phyloP scores from a whole-genome alignment of 2,113 vertebrate species.

The Myanophis thanlyinensis region DNA sequence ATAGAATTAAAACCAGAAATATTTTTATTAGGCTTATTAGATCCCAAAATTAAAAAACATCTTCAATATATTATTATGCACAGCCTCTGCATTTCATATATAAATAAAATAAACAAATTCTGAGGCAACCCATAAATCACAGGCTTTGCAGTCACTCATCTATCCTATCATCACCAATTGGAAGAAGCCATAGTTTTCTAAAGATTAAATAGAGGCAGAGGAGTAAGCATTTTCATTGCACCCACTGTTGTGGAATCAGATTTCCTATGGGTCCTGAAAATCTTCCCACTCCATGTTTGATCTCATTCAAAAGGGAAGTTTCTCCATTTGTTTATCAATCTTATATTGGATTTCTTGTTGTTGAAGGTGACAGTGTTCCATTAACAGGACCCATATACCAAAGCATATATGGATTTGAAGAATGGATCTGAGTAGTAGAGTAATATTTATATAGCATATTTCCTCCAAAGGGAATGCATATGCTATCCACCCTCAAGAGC shows the following conservation, averaged over 20 bases:
- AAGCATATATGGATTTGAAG: neutral
- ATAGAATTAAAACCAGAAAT: too few species aligned
- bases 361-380: neutral
- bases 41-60: too few species aligned
- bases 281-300: neutral
- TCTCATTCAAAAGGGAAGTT: neutral
- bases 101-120: neutral
- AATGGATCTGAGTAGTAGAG: neutral
- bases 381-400: neutral
- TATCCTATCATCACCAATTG: neutral
- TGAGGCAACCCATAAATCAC: neutral
- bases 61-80: too few species aligned
- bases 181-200: neutral
- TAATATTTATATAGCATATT: neutral
- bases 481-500: neutral
- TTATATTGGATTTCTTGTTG: neutral
- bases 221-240: neutral
- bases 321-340: neutral
- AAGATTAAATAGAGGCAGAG: neutral
- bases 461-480: neutral
- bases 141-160: neutral
- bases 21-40: too few species aligned
- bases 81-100: neutral
- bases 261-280: neutral
- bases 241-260: neutral